Conservation (phyloP, 2,888 invertebrate species). For the Diloba caeruleocephala region DNA sequence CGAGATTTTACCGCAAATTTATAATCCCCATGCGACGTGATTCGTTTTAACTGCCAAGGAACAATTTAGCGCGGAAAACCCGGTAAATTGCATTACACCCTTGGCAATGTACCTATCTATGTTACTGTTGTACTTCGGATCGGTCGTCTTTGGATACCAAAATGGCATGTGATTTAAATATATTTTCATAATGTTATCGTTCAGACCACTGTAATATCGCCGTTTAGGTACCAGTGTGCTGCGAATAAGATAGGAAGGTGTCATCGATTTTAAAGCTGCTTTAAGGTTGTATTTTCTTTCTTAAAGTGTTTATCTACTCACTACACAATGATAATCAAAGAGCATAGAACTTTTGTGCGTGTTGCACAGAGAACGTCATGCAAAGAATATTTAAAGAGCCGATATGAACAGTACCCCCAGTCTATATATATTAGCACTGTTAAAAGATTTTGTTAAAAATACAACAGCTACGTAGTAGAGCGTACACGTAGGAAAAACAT, state of each 20-base stretch:
- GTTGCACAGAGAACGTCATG: too few relatives aligned
- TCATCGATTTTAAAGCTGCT: conserved; percentile 27
- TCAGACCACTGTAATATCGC: conserved; percentile 33
- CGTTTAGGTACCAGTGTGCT: conserved; percentile 8
- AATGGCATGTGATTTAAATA: conserved; percentile 67
- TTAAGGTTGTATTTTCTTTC: not conserved
- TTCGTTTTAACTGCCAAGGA: conserved; percentile 78
- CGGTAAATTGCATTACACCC: conserved; percentile 73
- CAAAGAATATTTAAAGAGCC: too few relatives aligned
- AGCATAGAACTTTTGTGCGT: too few relatives aligned
- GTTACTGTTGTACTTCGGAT: conserved; percentile 45
- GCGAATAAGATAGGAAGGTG: conserved; percentile 5
- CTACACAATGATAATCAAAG: too few relatives aligned
- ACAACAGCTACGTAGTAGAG: too few relatives aligned
- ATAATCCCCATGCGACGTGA: conserved; percentile 77
- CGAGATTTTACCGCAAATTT: conserved; percentile 77
- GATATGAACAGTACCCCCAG: too few relatives aligned
- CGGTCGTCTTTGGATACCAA: conserved; percentile 50
- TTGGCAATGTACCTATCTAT: conserved; percentile 58
- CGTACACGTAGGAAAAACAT: too few relatives aligned
- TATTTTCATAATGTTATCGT: conserved; percentile 64
- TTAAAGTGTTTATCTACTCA: not conserved
- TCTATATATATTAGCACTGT: too few relatives aligned
- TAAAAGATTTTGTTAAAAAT: too few relatives aligned
- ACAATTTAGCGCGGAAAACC: conserved; percentile 74